Evolutionary conservation across 2,888 invertebrate genomes (phyloP).

Genomic region (Trypoxylon attenuatum): DNA sequence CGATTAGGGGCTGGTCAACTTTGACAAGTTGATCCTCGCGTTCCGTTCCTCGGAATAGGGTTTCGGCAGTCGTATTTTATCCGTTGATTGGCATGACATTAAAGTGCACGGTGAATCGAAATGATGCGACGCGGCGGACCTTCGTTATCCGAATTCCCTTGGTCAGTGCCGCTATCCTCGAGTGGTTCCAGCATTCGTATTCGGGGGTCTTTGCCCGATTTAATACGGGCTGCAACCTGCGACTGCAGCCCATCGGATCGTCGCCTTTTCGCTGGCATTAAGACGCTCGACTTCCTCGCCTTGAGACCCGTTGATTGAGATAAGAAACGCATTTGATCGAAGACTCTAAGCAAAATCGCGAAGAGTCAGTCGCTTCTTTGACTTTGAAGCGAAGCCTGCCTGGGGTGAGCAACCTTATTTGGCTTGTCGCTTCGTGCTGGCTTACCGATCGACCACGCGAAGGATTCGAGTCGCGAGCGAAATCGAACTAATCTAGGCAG

Average conservation of each 20-base stretch:
- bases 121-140: too few relatives aligned
- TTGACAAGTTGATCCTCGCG: conserved; percentile 24
- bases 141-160: conserved; percentile 26
- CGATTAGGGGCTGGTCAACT: conserved; percentile 11
- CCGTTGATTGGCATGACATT: conserved; percentile 3
- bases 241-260: too few relatives aligned
- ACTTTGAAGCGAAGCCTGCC: conserved; percentile 34
- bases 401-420: conserved; percentile 66
- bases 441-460: conserved; percentile 34
- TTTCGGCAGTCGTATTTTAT: conserved; percentile 8
- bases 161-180: conserved; percentile 7
- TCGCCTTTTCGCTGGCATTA: conserved; percentile 12
- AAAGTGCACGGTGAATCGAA: conserved; percentile 12
- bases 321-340: conserved; percentile 49
- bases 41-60: neutral
- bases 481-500: conserved; percentile 7
- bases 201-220: conserved; percentile 35
- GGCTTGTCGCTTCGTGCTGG: conserved; percentile 39
- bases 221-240: too few relatives aligned
- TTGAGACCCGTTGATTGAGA: conserved; percentile 59
- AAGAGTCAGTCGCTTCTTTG: conserved; percentile 37
- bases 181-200: neutral
- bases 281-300: conserved; percentile 42
- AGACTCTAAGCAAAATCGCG: conserved; percentile 51
- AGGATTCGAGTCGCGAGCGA: conserved; percentile 25